Percentiles rank a stretch among this genome's conserved stretches.
These are phyloP conservation scores for Callorhinus ursinus DNA, from an alignment of 2,113 vertebrate genomes.

Conservation along the genomic window DNA sequence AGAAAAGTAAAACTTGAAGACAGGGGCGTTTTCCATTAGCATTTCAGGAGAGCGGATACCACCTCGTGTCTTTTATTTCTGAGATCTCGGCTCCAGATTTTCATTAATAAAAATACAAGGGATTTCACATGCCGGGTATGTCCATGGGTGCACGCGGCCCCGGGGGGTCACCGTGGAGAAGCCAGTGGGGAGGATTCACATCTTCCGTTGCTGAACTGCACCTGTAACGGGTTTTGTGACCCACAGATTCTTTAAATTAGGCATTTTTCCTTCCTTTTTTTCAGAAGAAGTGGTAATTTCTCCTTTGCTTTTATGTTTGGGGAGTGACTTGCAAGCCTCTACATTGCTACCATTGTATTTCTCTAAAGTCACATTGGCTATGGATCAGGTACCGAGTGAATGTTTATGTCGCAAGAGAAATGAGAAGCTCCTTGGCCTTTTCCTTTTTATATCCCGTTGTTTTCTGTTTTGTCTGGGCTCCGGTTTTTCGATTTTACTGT, in stretches of 20 bases:
- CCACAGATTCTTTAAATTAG: not conserved
- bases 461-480: not conserved
- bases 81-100: not conserved
- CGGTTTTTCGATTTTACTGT: not conserved
- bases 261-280: not conserved
- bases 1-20: slow-evolving; percentile 43
- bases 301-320: slow-evolving; percentile 19
- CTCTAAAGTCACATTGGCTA: not conserved
- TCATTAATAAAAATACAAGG: slow-evolving; percentile 12
- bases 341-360: not conserved
- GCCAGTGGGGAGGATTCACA: not conserved
- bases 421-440: not conserved
- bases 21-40: not conserved
- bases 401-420: not conserved
- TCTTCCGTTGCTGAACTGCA: not conserved
- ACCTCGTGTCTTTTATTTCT: not conserved
- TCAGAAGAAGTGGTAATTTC: not conserved
- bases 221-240: not conserved
- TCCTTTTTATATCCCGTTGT: not conserved
- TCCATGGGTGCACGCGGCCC: not conserved
- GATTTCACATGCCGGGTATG: not conserved
- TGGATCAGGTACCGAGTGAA: not conserved
- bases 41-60: not conserved
- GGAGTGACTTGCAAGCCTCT: not conserved
- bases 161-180: not conserved